A percentile compares a stretch with the other conserved stretches of the same genome.
Evolutionary conservation across 2,113 vertebrate genomes (phyloP).

Genomic region (Gambusia holbrooki): DNA sequence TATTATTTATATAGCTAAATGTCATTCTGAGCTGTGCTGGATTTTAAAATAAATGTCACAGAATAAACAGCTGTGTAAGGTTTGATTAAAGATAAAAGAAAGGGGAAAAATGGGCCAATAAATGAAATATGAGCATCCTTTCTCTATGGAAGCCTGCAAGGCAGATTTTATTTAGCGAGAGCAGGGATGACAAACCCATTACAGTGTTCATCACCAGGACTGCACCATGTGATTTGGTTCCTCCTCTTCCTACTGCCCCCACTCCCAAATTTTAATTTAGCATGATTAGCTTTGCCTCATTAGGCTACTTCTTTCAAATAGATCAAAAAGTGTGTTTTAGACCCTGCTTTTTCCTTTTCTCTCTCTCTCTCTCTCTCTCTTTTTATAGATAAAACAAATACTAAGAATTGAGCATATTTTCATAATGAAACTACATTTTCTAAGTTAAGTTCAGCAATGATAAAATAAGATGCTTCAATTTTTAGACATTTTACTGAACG

Average conservation of each 20-base stretch:
- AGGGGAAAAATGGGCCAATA: slow-evolving; percentile 79
- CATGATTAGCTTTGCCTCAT: slow-evolving; percentile 99
- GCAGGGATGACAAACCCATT: slow-evolving; percentile 89
- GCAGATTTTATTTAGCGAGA: slow-evolving; percentile 95
- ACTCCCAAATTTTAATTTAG: slow-evolving; percentile 98
- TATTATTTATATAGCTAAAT: slow-evolving; percentile 73
- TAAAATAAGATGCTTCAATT: neutral
- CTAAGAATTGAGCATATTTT: slow-evolving; percentile 44
- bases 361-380: slow-evolving; percentile 19
- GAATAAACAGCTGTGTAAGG: slow-evolving; percentile 92
- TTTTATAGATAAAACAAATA: slow-evolving; percentile 84
- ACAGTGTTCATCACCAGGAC: slow-evolving; percentile 90
- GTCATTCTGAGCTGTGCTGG: slow-evolving; percentile 87
- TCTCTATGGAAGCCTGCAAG: slow-evolving; percentile 87
- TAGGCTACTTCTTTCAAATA: slow-evolving; percentile 92
- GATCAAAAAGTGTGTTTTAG: slow-evolving; percentile 90
- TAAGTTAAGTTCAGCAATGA: neutral
- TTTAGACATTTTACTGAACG: slow-evolving; percentile 70
- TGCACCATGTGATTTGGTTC: slow-evolving; percentile 94
- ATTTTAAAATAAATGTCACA: slow-evolving; percentile 89
- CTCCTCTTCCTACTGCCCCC: slow-evolving; percentile 60
- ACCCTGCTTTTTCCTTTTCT: slow-evolving; percentile 44
- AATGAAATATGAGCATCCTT: slow-evolving; percentile 82
- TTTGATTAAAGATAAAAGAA: slow-evolving; percentile 87
- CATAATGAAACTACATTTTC: slow-evolving; percentile 16